Conservation (phyloP, 2,113 vertebrate species). For the Indri indri region DNA sequence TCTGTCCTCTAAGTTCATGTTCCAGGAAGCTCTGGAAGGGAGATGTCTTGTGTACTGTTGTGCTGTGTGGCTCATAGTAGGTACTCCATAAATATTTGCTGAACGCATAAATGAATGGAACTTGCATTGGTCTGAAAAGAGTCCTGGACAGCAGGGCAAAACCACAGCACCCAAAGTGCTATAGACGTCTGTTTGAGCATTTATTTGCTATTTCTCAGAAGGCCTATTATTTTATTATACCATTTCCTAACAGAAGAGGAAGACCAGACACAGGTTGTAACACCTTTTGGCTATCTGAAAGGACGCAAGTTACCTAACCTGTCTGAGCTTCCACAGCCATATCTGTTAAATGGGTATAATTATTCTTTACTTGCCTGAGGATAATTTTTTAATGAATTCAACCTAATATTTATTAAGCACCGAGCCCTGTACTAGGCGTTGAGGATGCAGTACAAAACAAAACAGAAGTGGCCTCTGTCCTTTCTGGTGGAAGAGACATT, state of each 20-base stretch:
- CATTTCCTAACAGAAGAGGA: background rate
- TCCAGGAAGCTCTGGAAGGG: background rate
- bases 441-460: background rate
- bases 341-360: background rate
- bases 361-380: background rate
- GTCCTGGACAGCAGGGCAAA: background rate
- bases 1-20: background rate
- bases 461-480: background rate
- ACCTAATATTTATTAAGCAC: background rate
- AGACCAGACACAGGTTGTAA: background rate
- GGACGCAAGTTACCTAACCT: background rate
- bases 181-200: background rate
- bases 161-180: background rate
- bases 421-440: background rate
- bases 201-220: background rate
- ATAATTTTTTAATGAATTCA: background rate
- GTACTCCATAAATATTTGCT: background rate
- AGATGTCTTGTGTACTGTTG: background rate
- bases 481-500: background rate
- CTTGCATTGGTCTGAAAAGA: background rate
- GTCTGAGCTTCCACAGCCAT: background rate
- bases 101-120: background rate
- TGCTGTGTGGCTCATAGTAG: background rate
- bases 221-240: background rate
- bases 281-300: background rate